A percentile compares a stretch with the other conserved stretches of the same genome.
Conservation (phyloP, 1,140 invertebrate species). For the Ceratoteleas bidentatus region DNA sequence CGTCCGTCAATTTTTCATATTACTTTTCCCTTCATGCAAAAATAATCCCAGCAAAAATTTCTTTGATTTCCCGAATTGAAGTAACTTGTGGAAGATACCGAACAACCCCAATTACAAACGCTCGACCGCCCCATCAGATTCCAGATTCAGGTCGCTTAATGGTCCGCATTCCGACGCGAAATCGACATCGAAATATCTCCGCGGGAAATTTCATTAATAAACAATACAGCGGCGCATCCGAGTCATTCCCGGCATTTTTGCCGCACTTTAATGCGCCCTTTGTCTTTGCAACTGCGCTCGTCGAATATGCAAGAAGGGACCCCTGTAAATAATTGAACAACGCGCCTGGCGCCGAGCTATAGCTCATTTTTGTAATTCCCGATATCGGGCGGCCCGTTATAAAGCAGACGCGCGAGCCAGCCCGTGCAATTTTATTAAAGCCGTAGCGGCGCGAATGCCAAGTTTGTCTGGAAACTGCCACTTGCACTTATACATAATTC, state of each 20-base stretch:
- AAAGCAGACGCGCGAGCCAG: conserved; percentile 47
- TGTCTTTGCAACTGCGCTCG: conserved; percentile 62
- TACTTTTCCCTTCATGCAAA: too few species aligned
- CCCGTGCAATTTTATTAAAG: conserved; percentile 59
- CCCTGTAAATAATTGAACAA: conserved; percentile 61
- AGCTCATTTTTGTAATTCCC: conserved; percentile 64
- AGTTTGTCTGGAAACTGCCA: conserved; percentile 53
- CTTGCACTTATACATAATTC: conserved; percentile 53
- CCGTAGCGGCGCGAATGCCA: conserved; percentile 48
- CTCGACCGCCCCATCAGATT: too few species aligned
- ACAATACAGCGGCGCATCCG: background rate
- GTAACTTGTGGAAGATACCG: too few species aligned
- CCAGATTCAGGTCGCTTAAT: too few species aligned
- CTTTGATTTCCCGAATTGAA: too few species aligned
- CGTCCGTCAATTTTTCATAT: too few species aligned
- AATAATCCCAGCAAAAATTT: too few species aligned
- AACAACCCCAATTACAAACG: too few species aligned
- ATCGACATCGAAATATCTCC: background rate
- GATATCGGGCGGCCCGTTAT: conserved; percentile 56
- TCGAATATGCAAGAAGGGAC: conserved; percentile 44
- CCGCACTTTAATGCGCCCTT: conserved; percentile 54
- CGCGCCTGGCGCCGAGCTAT: conserved; percentile 19
- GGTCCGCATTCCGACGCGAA: background rate
- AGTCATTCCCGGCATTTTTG: conserved; percentile 45
- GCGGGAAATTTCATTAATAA: conserved; percentile 33